These are phyloP conservation scores for Hylaeus volcanicus DNA, from an alignment of 1,140 invertebrate species.

Conservation along the genomic window DNA sequence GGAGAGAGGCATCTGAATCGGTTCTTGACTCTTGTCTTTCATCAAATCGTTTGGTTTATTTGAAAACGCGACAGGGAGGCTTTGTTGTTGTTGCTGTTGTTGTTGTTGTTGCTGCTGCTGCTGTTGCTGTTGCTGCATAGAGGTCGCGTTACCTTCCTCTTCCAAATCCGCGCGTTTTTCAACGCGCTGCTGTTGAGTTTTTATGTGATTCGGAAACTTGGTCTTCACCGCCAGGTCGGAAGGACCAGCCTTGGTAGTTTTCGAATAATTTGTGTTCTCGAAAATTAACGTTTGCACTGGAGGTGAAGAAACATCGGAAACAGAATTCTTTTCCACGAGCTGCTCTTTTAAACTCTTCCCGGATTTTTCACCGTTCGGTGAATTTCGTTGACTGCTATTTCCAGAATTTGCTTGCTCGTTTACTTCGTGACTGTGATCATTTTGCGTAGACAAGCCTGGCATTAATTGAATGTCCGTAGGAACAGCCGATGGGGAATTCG, in stretches of 20 bases:
- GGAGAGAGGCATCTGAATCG: slow-evolving; percentile 83
- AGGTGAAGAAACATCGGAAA: slow-evolving; percentile 87
- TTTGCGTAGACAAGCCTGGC: slow-evolving; percentile 65
- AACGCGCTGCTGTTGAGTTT: slow-evolving; percentile 72
- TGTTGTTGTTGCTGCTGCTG: too few relatives aligned
- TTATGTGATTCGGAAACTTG: slow-evolving; percentile 80
- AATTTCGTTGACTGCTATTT: slow-evolving; percentile 82
- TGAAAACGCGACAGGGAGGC: slow-evolving; percentile 81
- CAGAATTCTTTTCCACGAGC: slow-evolving; percentile 79
- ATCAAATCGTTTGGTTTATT: slow-evolving; percentile 84
- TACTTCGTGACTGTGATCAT: slow-evolving; percentile 67
- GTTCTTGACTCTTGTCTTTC: slow-evolving; percentile 81
- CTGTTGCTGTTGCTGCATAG: slow-evolving; percentile 69
- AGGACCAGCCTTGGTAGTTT: slow-evolving; percentile 77
- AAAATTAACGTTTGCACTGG: slow-evolving; percentile 95
- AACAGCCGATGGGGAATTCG: slow-evolving; percentile 77
- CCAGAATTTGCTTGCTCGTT: slow-evolving; percentile 69
- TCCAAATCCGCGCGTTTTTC: slow-evolving; percentile 77
- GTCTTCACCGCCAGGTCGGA: slow-evolving; percentile 78
- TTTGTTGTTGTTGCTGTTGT: slow-evolving; percentile 69
- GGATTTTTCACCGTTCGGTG: slow-evolving; percentile 78
- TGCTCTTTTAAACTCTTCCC: slow-evolving; percentile 71
- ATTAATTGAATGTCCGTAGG: slow-evolving; percentile 74
- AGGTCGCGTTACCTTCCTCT: slow-evolving; percentile 66
- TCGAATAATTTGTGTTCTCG: slow-evolving; percentile 92